Base-by-base conservation (phyloP, 1,140 invertebrate species). In the Arctopsyche grandis region DNA sequence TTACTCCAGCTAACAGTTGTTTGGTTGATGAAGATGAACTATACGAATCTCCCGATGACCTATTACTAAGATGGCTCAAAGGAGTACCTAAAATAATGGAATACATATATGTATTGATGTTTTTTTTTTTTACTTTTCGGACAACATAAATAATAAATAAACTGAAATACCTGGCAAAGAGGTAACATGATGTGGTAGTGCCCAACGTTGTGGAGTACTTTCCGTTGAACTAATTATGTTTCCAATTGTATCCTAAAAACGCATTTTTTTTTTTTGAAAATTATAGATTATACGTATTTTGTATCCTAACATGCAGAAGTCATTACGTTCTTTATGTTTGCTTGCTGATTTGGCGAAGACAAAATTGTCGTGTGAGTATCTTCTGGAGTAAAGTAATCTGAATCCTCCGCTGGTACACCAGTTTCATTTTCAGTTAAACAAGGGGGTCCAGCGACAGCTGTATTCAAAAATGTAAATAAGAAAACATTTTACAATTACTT, bases 41-140 rank as follows among this genome's bases (percentile, higher is more conserved):
- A 85, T 93, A 93, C 84, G 92, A 93, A 83, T 94, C 93, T 69
- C 91, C 91, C 71, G 92, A 93, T 80, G 92, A 93, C 71, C 92
- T 89, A 79, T 92, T 91, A 81, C 91, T 93, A 0, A 91, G 89
- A 78, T 89, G 88, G 69, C 91, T 91, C 44, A 93, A 85, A 1
- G 93, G 92, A 16, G 92, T 93, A 66, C 92, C 92, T 83, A 88
- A 22, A 43, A 88, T 69, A 85, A 14, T 73, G 75, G 69, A 16
- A 44, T 9, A 1, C 14, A 19, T n/a, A n/a, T 63, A 19, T 21
- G 58, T 77, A 69, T 79, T 48, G 81, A 77, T 78, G 12, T 58
- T 19, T 77, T 19, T n/a, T n/a, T n/a, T n/a, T n/a, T n/a, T n/a
- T n/a, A n/a, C n/a, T 21, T 63, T 7, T 56, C 5, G 21, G 63